Base-by-base conservation (phyloP, 2,113 vertebrate species). In the Thinocorus orbignyianus region DNA sequence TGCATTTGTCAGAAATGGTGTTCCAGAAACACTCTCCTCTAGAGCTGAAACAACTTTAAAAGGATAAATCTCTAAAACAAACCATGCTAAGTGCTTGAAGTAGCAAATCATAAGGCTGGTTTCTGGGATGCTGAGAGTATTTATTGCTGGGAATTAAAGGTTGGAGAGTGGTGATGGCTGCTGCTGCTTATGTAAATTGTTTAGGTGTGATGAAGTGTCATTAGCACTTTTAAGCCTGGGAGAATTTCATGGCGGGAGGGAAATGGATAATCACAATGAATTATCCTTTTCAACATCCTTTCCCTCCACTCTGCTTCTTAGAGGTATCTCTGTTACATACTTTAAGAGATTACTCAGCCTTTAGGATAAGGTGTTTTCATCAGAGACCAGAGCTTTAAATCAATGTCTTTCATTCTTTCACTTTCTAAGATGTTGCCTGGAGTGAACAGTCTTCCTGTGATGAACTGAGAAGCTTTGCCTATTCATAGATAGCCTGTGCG, bases 161-260 rank as follows among this genome's bases (percentile, higher is more conserved):
- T 48, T 83, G 48, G 37, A 95, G 33, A 49, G 35, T 78, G 48
- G n/a, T 46, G 61, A 58, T 64, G n/a, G 16, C 54, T 93, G 58
- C n/a, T 90, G 49, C 60, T 89, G 66, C 31, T 94, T 74, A 81
- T 93, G 15, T 90, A 92, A 94, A 83, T 85, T 91, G 51, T 81
- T 86, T 39, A 82, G 70, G 74, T 96, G 72, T 96, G 69, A 61
- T 84, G 31, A 93, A 86, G 82, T 90, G 55, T 82, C 62, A 57
- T 60, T 77, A 82, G 41, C 62, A 90, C 28, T 90, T 64, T 13
- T 22, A 86, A 93, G 17, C 13, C 39, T 69, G 44, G 37, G 70
- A 92, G 46, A 71, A 91, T 89, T 89, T 95, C 11, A 37, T n/a
- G 9, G n/a, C 6, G 18, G 3, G 20, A 76, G 30, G 30, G 19